Evolutionary conservation across 2,797 vertebrate species (phyloP).

Genomic region (Phylloscopus collybita): DNA sequence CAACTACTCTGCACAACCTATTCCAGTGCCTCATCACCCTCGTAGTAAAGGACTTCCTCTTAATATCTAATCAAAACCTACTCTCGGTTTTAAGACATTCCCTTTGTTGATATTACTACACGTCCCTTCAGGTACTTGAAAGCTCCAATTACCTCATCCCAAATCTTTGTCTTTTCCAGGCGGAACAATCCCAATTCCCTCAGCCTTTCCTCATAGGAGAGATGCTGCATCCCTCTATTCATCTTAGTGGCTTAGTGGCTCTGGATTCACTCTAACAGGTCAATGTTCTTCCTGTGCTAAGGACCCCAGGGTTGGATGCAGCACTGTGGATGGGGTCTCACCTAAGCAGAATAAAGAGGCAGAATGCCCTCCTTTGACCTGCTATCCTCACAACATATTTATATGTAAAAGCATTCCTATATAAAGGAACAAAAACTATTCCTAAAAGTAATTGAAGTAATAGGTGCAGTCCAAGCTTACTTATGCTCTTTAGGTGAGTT

Average conservation of each 20-base stretch:
- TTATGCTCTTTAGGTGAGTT: background rate
- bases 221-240: background rate
- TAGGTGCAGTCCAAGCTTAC: background rate
- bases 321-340: background rate
- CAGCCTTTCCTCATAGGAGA: background rate
- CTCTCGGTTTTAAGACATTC: background rate
- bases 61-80: background rate
- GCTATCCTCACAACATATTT: background rate
- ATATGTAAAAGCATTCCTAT: background rate
- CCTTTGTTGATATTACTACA: background rate
- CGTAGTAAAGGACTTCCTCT: background rate
- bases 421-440: background rate
- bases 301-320: background rate
- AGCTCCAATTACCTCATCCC: background rate
- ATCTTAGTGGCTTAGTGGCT: background rate
- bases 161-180: background rate
- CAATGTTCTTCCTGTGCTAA: background rate
- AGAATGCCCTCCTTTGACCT: background rate
- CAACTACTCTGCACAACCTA: background rate
- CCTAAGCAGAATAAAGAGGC: background rate
- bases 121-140: background rate
- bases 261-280: background rate
- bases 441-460: background rate
- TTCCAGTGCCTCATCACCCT: background rate
- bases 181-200: background rate